Conservation (phyloP, 1,140 invertebrate species). For the Zaprionus tsacasi region DNA sequence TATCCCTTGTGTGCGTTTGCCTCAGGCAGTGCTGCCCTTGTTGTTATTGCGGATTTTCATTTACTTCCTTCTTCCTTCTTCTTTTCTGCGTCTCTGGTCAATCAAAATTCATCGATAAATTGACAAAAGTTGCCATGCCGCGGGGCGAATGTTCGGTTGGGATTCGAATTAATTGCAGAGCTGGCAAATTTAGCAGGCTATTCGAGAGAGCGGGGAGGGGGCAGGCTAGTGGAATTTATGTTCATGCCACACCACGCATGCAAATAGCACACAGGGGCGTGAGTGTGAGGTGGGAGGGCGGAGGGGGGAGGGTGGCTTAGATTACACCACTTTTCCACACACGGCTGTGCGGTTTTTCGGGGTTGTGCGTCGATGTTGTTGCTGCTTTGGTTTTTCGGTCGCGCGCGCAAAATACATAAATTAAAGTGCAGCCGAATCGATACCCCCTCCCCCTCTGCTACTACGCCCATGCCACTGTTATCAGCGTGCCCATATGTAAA, state of each 20-base stretch:
- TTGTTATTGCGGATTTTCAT: constrained; percentile 23
- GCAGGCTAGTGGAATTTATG: constrained; percentile 73
- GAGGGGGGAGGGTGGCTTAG: not conserved
- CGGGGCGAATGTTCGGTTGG: constrained; percentile 23
- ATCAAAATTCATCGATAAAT: constrained; percentile 53
- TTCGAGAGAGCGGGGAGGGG: no score
- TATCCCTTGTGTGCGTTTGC: constrained; percentile 17
- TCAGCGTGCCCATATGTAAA: constrained; percentile 48
- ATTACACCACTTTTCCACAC: constrained; percentile 30
- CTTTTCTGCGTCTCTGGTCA: constrained; percentile 24
- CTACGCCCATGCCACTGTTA: constrained; percentile 16
- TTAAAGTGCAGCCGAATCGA: constrained; percentile 53
- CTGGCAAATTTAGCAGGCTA: constrained; percentile 15
- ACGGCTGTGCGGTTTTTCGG: constrained; percentile 25
- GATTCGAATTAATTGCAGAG: constrained; percentile 69
- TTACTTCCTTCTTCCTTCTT: constrained; percentile 16
- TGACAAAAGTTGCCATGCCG: constrained; percentile 37
- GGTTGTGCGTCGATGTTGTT: constrained; percentile 1
- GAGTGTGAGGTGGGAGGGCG: not conserved
- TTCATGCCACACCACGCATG: constrained; percentile 40
- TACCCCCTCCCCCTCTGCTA: not conserved
- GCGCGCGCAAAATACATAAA: constrained; percentile 50
- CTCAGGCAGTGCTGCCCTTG: not conserved
- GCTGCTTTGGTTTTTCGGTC: constrained; percentile 26
- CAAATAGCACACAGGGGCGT: constrained; percentile 27